Base-by-base conservation (phyloP, 2,888 invertebrate species). In the Drosophila austrosaltans region DNA sequence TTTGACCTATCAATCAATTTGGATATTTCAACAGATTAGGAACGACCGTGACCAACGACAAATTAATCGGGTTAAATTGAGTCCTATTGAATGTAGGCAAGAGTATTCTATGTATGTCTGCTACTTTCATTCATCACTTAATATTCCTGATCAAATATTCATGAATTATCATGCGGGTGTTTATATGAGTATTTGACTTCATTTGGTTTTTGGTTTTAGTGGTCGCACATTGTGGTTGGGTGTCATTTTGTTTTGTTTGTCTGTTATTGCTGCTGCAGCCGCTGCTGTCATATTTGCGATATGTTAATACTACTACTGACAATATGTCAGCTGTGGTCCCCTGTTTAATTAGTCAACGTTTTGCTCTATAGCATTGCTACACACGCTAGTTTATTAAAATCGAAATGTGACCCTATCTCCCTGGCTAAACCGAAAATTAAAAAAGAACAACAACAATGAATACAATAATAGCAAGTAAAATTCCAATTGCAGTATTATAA, bases 271-370 rank as follows among this genome's bases (percentile, higher is more conserved):
- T 69, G 57, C 48, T 59, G 60, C 63, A 78, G 69, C 40, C 67
- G 57, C 48, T 59, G 60, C 63, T 79, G 84, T 72, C 84, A 78
- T 64, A 81, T 77, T 77, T 78, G 59, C 57, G 66, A 74, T 72
- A 77, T 69, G 77, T 87, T 82, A 82, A 87, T 82, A 71, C 82
- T 53, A 69, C 48, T 63, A 16, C 78, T 79, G 87, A 83, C 86
- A 82, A 63, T 60, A 67, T 72, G 70, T 69, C 74, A 64, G 36
- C 48, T 63, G 66, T 61, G 53, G 58, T 42, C 56, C 59, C 53
- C 57, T 53, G 75, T 81, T 84, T 87, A 87, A 82, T 87, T 87
- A 85, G 74, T 87, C 82, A 83, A 76, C 77, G 75, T 73, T 73
- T 57, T 64, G 81, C 85, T 73, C 62, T 48, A 48, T 48, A 22